Evolutionary conservation across 2,113 vertebrate genomes (phyloP), one percentile per base, ranked within the genome.

Genomic region (Pangasianodon hypophthalmus): DNA sequence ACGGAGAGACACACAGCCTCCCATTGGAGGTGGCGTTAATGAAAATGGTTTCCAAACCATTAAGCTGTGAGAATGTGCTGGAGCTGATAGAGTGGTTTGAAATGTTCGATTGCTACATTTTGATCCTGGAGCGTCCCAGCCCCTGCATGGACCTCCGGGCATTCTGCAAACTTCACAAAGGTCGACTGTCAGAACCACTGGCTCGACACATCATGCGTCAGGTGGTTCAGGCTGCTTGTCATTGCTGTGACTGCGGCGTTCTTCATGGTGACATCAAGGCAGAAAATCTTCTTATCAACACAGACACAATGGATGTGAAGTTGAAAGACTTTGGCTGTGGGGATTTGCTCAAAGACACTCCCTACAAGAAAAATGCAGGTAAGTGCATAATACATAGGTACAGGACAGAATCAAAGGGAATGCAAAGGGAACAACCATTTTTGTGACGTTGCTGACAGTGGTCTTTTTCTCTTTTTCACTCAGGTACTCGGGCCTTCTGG

Each of bases 181-280:
- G 92, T 14, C 52, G 52, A 54, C 52, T 54, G 52, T 54, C 52
- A 54, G 52, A 54, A 54, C 52, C 52, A 54, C 52, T 54, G 52
- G 52, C 52, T 54, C 52, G 14, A 54, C 13, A 54, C 13, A 54
- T 54, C 52, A 54, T 54, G 52, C 11, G 13, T 54, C 52, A 54
- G 52, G 52, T 54, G 52, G 52, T 54, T 14, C 52, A 54, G 11
- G 52, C 52, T 54, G 52, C 52, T 54, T 13, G 52, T 54, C 52
- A 54, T 13, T 54, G 52, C 52, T 92, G 89, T 10, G 13, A 92
- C 44, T 89, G 92, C 2, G 95, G 94, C 0, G 92, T 95, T 10
- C 77, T 95, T n/a, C 95, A 95, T 83, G 56, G 93, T 0, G 95
- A 95, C 91, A 92, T 95, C 84, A 96, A 96, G 52, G 52, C 11